A percentile compares a stretch with the other conserved stretches of the same genome.
These are phyloP conservation scores for Sinosuthora webbiana DNA, from an alignment of 2,113 vertebrate genomes.

Conservation along the genomic window DNA sequence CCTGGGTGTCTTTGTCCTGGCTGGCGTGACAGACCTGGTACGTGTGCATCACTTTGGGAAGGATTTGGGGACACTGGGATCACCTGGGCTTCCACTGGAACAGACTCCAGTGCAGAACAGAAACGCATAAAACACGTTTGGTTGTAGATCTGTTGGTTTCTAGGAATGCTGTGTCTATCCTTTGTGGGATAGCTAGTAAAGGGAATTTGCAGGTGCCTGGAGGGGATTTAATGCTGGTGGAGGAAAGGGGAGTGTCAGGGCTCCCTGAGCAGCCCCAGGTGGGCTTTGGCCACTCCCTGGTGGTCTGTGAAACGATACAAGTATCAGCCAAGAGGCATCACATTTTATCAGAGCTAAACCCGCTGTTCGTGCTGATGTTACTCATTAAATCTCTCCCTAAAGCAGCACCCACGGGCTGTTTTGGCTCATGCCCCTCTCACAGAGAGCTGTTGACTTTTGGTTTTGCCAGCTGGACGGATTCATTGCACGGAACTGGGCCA, in stretches of 20 bases:
- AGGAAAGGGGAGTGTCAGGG: not conserved
- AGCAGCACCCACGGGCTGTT: accelerated
- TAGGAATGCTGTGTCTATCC: accelerated
- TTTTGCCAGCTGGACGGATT: constrained; percentile 90
- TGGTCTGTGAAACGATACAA: no score
- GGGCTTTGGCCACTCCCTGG: not conserved
- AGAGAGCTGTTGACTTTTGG: not conserved
- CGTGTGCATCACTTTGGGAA: not conserved
- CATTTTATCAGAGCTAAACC: not conserved
- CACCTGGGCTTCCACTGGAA: accelerated
- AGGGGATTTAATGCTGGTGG: not conserved
- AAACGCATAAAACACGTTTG: not conserved
- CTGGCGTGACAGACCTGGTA: constrained; percentile 95
- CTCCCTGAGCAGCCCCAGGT: not conserved
- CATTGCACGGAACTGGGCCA: constrained; percentile 96
- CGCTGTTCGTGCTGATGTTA: accelerated
- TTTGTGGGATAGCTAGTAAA: not conserved
- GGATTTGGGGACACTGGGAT: accelerated
- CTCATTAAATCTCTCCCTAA: not conserved
- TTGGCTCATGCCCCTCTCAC: not conserved
- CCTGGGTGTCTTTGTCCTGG: constrained; percentile 88
- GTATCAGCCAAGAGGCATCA: no score
- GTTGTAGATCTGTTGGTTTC: accelerated
- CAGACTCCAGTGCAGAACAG: accelerated
- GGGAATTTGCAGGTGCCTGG: not conserved